Percentiles rank a stretch among this genome's conserved stretches.
Conservation (phyloP, 2,888 invertebrate genomes). For the Ceriagrion tenellum region DNA sequence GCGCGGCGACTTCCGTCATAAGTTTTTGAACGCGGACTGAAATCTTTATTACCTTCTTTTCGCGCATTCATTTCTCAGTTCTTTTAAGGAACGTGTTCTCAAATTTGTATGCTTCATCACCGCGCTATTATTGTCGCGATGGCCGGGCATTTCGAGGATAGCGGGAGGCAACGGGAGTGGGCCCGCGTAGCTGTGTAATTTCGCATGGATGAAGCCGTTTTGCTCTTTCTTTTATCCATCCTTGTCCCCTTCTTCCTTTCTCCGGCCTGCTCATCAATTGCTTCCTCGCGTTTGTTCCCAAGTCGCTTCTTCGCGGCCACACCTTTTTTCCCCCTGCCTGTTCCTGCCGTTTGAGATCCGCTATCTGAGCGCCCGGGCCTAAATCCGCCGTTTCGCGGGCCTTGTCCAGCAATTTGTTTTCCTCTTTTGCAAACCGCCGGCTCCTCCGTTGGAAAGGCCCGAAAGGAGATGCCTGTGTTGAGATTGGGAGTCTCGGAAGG, state of each 20-base stretch:
- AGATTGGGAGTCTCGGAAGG: neutral
- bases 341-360: neutral
- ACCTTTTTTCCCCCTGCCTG: neutral
- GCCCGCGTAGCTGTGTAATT: neutral
- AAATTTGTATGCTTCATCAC: slow-evolving; percentile 15
- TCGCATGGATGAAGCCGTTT: neutral
- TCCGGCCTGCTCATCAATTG: neutral
- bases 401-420: slow-evolving; percentile 14
- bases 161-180: neutral
- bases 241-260: neutral
- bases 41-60: neutral
- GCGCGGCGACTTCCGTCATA: neutral
- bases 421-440: neutral
- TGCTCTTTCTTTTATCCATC: neutral
- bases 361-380: neutral
- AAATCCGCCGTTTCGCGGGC: neutral
- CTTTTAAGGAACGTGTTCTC: neutral
- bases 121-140: neutral
- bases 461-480: neutral
- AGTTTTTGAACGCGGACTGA: neutral
- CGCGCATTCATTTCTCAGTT: neutral
- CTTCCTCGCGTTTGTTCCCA: neutral
- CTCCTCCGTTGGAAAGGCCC: neutral
- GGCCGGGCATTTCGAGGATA: neutral
- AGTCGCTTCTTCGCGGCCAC: neutral